Evolutionary conservation across 2,797 vertebrate genomes (phyloP).

Genomic region (Notolepis coatsorum): DNA sequence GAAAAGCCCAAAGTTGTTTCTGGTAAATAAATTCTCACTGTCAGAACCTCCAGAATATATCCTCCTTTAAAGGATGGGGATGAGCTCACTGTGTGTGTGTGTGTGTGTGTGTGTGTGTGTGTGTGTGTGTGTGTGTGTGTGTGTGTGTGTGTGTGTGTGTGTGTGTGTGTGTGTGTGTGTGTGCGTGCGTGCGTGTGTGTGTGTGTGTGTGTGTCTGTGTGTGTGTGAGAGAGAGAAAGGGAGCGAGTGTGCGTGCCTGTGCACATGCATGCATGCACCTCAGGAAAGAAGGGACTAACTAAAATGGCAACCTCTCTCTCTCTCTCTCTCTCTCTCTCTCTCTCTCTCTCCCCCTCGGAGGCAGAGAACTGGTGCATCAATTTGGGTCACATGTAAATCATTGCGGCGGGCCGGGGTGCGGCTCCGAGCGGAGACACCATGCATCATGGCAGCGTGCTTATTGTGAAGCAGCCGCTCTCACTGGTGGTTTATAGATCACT

Average conservation of each 20-base stretch:
- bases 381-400: constrained; percentile 70
- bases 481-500: constrained; percentile 54
- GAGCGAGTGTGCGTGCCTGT: constrained; percentile 15
- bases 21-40: constrained; percentile 66
- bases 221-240: constrained; percentile 36
- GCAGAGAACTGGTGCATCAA: constrained; percentile 31
- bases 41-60: constrained; percentile 51
- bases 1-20: constrained; percentile 62
- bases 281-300: constrained; percentile 8
- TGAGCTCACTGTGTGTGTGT: constrained; percentile 26
- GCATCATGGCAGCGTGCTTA: constrained; percentile 42
- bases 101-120: neutral
- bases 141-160: neutral
- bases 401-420: constrained; percentile 27
- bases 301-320: constrained; percentile 46
- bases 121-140: constrained; percentile 2
- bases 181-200: neutral
- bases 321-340: constrained; percentile 13
- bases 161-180: constrained; percentile 8
- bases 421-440: constrained; percentile 39
- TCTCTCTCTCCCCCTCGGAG: constrained; percentile 26
- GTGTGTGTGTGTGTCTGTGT: constrained; percentile 4
- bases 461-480: constrained; percentile 30
- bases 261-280: neutral
- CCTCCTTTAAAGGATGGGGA: constrained; percentile 66